These are phyloP conservation scores for Drepanosiphum platanoidis DNA, from an alignment of 2,888 invertebrate genomes.

Conservation along the genomic window DNA sequence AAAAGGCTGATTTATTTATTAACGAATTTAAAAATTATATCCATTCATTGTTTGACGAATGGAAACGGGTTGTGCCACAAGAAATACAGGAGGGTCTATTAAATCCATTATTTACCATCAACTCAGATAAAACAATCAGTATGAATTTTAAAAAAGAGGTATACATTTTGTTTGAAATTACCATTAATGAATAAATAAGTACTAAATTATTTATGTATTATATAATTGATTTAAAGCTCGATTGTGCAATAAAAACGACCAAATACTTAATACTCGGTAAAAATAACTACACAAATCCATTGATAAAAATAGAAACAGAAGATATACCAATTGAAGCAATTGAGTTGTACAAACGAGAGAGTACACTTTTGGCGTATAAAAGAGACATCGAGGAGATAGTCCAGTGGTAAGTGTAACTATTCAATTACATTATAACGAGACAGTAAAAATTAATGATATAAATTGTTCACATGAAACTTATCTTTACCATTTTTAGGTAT, in stretches of 20 bases:
- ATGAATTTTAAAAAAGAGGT: slow-evolving; percentile 78
- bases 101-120: slow-evolving; percentile 73
- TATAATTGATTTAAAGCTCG: slow-evolving; percentile 6
- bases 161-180: slow-evolving; percentile 55
- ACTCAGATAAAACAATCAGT: slow-evolving; percentile 70
- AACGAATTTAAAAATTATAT: slow-evolving; percentile 74
- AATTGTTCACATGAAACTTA: too few relatives aligned
- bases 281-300: slow-evolving; percentile 34
- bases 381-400: slow-evolving; percentile 51
- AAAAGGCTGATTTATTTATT: slow-evolving; percentile 77
- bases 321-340: slow-evolving; percentile 43
- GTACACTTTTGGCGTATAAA: slow-evolving; percentile 21
- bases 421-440: too few relatives aligned
- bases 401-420: slow-evolving; percentile 43
- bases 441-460: too few relatives aligned
- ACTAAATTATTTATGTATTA: background rate
- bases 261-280: slow-evolving; percentile 31
- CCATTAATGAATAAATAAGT: background rate
- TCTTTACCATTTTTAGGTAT: too few relatives aligned
- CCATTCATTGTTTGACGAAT: slow-evolving; percentile 74
- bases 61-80: slow-evolving; percentile 75
- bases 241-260: slow-evolving; percentile 37
- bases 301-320: slow-evolving; percentile 5
- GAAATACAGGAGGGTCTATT: slow-evolving; percentile 74
- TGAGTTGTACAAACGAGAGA: slow-evolving; percentile 39